phyloP scores from a whole-genome alignment of 1,140 invertebrate species.

The Tetramorium parvispinum region DNA sequence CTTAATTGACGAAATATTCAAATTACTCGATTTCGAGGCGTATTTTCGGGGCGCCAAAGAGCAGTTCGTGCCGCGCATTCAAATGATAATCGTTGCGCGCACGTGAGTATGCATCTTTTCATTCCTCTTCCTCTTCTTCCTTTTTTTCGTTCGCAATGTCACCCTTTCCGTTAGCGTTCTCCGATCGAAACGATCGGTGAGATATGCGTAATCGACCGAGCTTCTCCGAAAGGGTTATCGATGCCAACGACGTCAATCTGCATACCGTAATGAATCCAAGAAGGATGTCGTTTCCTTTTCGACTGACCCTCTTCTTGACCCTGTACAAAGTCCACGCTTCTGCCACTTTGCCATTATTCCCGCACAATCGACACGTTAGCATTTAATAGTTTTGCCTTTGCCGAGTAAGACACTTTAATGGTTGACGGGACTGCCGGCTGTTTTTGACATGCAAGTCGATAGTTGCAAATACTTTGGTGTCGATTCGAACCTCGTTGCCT shows the following conservation, averaged over 20 bases:
- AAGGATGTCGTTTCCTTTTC: slow-evolving; percentile 61
- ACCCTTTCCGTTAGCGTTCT: background rate
- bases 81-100: slow-evolving; percentile 65
- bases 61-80: slow-evolving; percentile 44
- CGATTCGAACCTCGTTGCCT: background rate
- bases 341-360: background rate
- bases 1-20: slow-evolving; percentile 84
- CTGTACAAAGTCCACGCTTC: slow-evolving; percentile 2
- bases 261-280: slow-evolving; percentile 46
- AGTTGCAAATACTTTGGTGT: background rate
- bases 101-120: background rate
- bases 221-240: slow-evolving; percentile 63
- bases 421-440: background rate
- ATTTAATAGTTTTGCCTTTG: background rate
- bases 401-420: background rate
- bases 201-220: slow-evolving; percentile 26
- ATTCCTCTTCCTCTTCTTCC: background rate
- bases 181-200: slow-evolving; percentile 14
- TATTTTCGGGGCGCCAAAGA: background rate
- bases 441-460: background rate
- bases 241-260: slow-evolving; percentile 59
- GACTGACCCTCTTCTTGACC: slow-evolving; percentile 69
- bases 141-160: background rate
- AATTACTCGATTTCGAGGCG: slow-evolving; percentile 65
- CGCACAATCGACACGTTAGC: background rate